phyloP scores from a whole-genome alignment of 2,113 vertebrate genomes.

The Bujurquina vittata region DNA sequence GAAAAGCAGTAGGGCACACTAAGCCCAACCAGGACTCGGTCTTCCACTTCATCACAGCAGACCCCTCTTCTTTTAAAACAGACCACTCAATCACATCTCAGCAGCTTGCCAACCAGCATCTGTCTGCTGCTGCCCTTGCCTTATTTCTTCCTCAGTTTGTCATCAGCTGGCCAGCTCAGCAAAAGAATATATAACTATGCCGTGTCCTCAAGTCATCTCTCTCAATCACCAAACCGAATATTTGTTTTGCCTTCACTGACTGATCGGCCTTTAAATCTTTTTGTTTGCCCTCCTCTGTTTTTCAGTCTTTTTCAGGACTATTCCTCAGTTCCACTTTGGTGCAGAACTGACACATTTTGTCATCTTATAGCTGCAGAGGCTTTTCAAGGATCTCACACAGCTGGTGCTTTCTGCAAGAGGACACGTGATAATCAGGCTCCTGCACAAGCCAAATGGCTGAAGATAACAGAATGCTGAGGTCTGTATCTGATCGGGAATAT shows the following conservation, averaged over 20 bases:
- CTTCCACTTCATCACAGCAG: neutral
- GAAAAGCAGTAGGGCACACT: neutral
- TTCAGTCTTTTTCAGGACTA: neutral
- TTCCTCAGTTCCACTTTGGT: neutral
- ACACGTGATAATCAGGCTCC: conserved; percentile 16
- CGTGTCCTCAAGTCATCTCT: conserved; percentile 28
- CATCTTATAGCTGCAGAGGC: conserved; percentile 7
- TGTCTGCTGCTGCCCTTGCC: conserved; percentile 21
- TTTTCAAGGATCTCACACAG: conserved; percentile 18
- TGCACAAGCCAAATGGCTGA: neutral
- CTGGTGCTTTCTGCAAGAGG: conserved; percentile 20
- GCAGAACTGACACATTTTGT: conserved; percentile 21
- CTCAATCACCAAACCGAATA: conserved; percentile 11
- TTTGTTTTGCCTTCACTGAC: conserved; percentile 2
- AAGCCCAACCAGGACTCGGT: neutral
- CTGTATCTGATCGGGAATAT: neutral
- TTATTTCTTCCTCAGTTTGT: conserved; percentile 17
- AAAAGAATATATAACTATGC: conserved; percentile 29
- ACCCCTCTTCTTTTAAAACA: neutral
- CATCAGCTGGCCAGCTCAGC: conserved; percentile 48
- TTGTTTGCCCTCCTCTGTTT: neutral
- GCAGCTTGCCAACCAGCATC: conserved; percentile 30
- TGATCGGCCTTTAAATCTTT: neutral
- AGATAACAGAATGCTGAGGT: neutral
- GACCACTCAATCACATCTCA: conserved; percentile 27